Evolutionary conservation across 2,113 vertebrate species (phyloP).

Genomic region (Chlorodrepanis virens): DNA sequence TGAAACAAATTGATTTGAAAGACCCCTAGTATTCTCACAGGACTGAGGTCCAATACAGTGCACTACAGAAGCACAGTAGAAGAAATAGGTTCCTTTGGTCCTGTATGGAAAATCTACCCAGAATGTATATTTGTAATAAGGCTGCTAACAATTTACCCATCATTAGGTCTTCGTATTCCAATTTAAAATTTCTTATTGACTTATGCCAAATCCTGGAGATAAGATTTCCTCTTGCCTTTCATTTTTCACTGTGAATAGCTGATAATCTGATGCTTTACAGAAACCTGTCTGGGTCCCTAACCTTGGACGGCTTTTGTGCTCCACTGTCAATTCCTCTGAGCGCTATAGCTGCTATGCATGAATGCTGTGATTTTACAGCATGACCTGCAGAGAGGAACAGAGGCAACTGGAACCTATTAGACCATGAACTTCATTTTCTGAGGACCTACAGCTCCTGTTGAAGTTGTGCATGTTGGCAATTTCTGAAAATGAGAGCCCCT

Average conservation of each 20-base stretch:
- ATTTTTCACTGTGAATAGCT: neutral
- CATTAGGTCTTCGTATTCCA: neutral
- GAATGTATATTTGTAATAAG: neutral
- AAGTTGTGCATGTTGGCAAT: neutral
- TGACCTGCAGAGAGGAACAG: constrained; percentile 22
- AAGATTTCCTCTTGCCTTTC: neutral
- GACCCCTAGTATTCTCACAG: neutral
- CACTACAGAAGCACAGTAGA: neutral
- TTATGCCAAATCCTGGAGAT: neutral
- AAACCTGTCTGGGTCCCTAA: neutral
- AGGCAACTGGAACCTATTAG: constrained; percentile 18
- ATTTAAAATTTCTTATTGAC: neutral
- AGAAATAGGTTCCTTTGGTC: neutral
- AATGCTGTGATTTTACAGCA: constrained; percentile 53
- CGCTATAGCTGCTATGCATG: constrained; percentile 39
- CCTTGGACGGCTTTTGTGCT: neutral
- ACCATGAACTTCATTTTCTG: constrained; percentile 45
- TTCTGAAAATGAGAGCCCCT: neutral
- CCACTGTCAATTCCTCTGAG: constrained; percentile 15
- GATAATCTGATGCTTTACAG: neutral
- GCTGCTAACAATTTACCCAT: neutral
- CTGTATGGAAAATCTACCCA: neutral
- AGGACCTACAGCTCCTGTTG: neutral
- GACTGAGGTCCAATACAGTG: neutral
- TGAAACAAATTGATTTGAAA: neutral